These are phyloP conservation scores for Neolamprologus kungweensis DNA, from an alignment of 2,113 vertebrate species.

Conservation along the genomic window DNA sequence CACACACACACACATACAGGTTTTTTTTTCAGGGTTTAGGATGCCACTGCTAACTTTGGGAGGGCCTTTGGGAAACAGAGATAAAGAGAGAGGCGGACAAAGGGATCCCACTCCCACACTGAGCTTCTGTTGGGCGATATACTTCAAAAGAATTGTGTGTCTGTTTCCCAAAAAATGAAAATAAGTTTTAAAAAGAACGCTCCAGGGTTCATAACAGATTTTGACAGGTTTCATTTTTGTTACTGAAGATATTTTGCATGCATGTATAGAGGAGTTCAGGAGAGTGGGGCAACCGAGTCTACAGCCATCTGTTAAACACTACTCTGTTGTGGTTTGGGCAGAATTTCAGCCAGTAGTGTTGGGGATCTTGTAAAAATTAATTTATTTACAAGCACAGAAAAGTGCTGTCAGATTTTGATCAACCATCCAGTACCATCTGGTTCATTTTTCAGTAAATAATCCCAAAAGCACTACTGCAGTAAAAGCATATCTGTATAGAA, in stretches of 20 bases:
- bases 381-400: neutral
- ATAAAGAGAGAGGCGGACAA: neutral
- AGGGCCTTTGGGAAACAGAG: slow-evolving; percentile 15
- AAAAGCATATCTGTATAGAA: neutral
- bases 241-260: neutral
- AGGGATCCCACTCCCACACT: neutral
- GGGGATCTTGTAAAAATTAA: accelerated
- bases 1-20: neutral
- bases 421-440: neutral
- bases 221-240: neutral
- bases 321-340: neutral
- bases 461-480: neutral
- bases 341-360: neutral
- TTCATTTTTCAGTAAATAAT: neutral
- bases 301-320: neutral
- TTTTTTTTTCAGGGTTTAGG: neutral
- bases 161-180: neutral
- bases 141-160: neutral
- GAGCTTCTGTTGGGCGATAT: neutral
- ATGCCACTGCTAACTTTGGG: neutral
- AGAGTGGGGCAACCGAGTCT: neutral
- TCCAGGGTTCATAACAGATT: neutral
- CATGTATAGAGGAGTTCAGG: neutral
- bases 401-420: neutral
- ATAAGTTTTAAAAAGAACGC: neutral